phyloP scores from a whole-genome alignment of 2,113 vertebrate species.

The Maccullochella peelii region DNA sequence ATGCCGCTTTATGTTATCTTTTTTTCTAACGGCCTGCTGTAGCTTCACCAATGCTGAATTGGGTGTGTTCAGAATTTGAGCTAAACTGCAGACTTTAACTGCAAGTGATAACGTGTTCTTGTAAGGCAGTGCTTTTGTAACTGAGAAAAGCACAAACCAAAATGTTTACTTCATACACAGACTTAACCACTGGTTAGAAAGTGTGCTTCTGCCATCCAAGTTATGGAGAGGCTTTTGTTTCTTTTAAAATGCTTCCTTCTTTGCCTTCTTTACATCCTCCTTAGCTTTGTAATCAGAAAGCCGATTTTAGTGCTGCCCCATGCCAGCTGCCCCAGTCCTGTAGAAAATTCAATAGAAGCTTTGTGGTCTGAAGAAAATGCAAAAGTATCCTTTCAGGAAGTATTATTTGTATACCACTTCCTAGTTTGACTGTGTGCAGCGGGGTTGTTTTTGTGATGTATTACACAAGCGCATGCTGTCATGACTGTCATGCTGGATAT shows the following conservation, averaged over 20 bases:
- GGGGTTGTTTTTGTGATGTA: not conserved
- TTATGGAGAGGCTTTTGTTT: not conserved
- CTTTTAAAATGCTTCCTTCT: conserved; percentile 6
- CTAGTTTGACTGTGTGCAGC: not conserved
- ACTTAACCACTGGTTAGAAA: not conserved
- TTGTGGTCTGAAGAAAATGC: not conserved
- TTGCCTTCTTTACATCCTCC: not conserved
- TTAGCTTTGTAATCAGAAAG: conserved; percentile 17
- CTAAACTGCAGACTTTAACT: not conserved
- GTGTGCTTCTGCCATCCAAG: not conserved
- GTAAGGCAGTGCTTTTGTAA: not conserved
- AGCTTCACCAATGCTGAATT: not conserved
- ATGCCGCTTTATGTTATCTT: not conserved
- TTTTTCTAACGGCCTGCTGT: not conserved
- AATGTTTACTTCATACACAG: not conserved
- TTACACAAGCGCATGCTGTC: not conserved
- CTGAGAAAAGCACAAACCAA: not conserved
- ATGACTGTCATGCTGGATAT: not conserved
- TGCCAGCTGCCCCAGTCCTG: not conserved
- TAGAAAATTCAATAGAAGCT: not conserved
- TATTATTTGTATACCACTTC: conserved; percentile 6
- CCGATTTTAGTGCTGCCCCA: not conserved
- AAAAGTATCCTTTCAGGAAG: not conserved
- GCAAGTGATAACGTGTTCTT: not conserved
- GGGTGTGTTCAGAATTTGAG: not conserved